These are phyloP conservation scores for Pelusios castaneus DNA, from an alignment of 2,113 vertebrate genomes.

Conservation along the genomic window DNA sequence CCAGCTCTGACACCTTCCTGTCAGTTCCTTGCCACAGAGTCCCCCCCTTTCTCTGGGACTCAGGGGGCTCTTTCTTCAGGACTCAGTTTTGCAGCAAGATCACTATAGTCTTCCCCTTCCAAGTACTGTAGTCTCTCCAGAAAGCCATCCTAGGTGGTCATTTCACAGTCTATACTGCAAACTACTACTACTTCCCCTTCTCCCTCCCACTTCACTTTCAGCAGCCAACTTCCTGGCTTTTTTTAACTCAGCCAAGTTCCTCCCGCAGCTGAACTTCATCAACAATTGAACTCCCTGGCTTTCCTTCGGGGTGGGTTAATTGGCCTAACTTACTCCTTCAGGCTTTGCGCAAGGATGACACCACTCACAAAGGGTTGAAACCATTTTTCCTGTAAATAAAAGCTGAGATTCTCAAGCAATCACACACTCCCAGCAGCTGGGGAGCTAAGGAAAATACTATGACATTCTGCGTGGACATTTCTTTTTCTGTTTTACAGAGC, in stretches of 20 bases:
- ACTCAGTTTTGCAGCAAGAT: neutral
- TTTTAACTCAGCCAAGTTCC: neutral
- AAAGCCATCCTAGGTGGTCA: neutral
- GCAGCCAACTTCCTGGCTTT: neutral
- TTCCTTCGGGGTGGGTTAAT: neutral
- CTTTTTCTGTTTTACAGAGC: conserved; percentile 54
- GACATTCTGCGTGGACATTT: neutral
- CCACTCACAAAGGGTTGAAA: neutral
- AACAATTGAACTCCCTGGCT: neutral
- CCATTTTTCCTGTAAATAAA: too few relatives aligned
- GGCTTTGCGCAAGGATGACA: neutral
- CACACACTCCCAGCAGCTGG: neutral
- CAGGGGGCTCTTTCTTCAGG: neutral
- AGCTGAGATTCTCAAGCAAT: neutral
- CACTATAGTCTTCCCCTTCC: neutral
- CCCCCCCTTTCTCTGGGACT: neutral
- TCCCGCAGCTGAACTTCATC: neutral
- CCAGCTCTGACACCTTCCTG: neutral
- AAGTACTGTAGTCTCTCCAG: neutral
- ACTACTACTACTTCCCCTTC: too few relatives aligned
- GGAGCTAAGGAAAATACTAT: neutral
- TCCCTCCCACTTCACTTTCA: neutral
- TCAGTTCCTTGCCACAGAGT: neutral
- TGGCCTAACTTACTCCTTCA: neutral
- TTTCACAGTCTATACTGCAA: neutral